Percentiles rank a stretch among this genome's conserved stretches.
These are phyloP conservation scores for Drosophila kanapiae DNA, from an alignment of 1,140 invertebrate genomes.

Conservation along the genomic window DNA sequence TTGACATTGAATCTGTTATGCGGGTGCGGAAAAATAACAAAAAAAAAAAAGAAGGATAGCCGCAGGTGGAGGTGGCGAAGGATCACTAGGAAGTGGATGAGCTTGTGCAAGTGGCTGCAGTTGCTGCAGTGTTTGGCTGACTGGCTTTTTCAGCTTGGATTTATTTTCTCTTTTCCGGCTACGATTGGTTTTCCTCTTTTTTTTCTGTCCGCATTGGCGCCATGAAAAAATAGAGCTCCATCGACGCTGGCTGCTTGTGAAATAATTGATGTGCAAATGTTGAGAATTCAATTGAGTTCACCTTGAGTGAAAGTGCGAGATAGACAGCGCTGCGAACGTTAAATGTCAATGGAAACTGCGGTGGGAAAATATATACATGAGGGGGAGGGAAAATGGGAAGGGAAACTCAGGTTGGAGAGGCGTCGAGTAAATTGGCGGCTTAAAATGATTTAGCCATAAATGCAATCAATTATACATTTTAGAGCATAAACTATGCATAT, in stretches of 20 bases:
- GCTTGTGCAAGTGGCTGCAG: slow-evolving; percentile 5
- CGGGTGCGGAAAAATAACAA: neutral
- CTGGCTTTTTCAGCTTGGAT: slow-evolving; percentile 34
- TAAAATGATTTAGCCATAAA: slow-evolving; percentile 39
- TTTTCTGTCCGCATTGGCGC: slow-evolving; percentile 14
- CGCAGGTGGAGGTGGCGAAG: slow-evolving; percentile 15
- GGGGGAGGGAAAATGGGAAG: neutral
- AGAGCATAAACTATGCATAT: slow-evolving; percentile 14
- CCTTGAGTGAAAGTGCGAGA: slow-evolving; percentile 49
- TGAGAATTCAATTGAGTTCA: slow-evolving; percentile 65
- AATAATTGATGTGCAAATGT: slow-evolving; percentile 73
- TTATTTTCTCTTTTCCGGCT: slow-evolving; percentile 29
- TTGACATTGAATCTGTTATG: slow-evolving; percentile 59
- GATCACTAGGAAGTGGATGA: slow-evolving; percentile 15
- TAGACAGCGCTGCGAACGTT: slow-evolving; percentile 16
- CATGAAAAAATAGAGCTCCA: slow-evolving; percentile 39
- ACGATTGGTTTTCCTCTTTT: slow-evolving; percentile 13
- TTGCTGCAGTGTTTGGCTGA: slow-evolving; percentile 42
- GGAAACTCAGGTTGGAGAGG: neutral
- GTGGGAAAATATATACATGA: neutral
- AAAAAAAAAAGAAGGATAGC: neutral
- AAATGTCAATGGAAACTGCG: slow-evolving; percentile 29
- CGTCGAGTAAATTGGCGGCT: slow-evolving; percentile 37
- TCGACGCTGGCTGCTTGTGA: slow-evolving; percentile 51
- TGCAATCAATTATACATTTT: slow-evolving; percentile 46